Base-by-base conservation (phyloP, 2,888 invertebrate genomes). In the Eristalis pertinax region DNA sequence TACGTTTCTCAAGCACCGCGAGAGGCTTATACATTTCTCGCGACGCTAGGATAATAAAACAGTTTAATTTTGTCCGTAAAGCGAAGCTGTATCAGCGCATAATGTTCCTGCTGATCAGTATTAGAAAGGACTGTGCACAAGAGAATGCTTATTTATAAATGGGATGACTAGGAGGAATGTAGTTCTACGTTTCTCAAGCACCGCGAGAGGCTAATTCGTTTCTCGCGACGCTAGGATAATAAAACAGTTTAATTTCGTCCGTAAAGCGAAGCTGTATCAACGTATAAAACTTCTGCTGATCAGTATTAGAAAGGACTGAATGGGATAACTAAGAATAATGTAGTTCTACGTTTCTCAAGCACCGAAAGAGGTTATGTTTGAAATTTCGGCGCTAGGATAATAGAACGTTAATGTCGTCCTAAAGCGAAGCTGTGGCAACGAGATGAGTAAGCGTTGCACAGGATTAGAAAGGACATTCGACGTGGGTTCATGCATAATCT, bases 41-140 rank as follows among this genome's bases (percentile, higher is more conserved):
- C 90, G 90, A 90, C 89, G 91, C 91, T 91, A 92, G 92, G 92
- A 92, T 92, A 91, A 91, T 91, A 91, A 89, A 91, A 91, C 91
- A 85, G 4, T 65, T 90, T 91, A 11, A 0, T 92, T 35, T 92
- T 50, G 92, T 92, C 92, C 91, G 89, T 89, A 91, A 76, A 92
- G 91, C 92, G 92, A 92, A 89, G 86, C 91, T 90, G 89, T 56
- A 87, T 81, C 70, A 90, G 41, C 65, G 29, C 1, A 60, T 75
- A 43, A 8, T 1, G 26, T 69, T 64, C 0, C 29, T 69, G 63
- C 75, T 81, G 80, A 70, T 60, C 81, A 75, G 81, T 19, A 81
- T 81, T 81, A 81, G 41, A 81, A 64, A 64, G 75, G 81, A 81
- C 72, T 29, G 22, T 38, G n/a, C n/a, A 13, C 13, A 8, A 43